Evolutionary conservation across 2,888 invertebrate genomes (phyloP).

Genomic region (Parapristionchus giblindavisi): DNA sequence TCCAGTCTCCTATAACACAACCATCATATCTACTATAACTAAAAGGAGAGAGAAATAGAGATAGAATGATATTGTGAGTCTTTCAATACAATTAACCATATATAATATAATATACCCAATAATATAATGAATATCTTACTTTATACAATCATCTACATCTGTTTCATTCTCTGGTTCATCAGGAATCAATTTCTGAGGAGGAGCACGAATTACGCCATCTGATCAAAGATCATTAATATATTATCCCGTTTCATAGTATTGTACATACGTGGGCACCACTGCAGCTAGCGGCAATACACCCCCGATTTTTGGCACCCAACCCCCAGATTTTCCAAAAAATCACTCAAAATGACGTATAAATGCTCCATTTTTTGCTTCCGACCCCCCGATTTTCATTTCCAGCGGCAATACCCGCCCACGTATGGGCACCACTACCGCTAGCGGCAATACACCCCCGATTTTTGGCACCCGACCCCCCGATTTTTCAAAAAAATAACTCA

Average conservation of each 20-base stretch:
- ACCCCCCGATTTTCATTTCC: no score
- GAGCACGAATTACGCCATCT: conserved; percentile 87
- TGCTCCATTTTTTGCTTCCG: no score
- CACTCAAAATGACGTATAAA: no score
- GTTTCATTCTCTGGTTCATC: conserved; percentile 96
- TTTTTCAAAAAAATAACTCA: no score
- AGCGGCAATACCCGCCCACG: no score
- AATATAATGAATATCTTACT: conserved; percentile 73
- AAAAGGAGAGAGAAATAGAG: neutral
- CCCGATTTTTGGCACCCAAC: no score
- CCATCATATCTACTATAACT: neutral
- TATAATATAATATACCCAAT: neutral
- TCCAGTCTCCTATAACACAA: conserved; percentile 73
- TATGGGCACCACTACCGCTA: no score
- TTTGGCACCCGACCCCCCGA: no score
- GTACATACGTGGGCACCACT: no score
- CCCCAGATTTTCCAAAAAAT: no score
- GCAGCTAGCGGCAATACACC: no score
- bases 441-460: no score
- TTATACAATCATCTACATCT: conserved; percentile 90
- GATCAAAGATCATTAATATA: neutral
- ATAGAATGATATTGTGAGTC: neutral
- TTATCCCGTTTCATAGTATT: neutral
- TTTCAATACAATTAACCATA: neutral
- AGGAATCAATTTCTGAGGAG: conserved; percentile 88